Evolutionary conservation across 92 coral and sea anemone genomes (phyloP), one percentile per base, ranked within the genome.

Genomic region (Parazoanthus darwini): DNA sequence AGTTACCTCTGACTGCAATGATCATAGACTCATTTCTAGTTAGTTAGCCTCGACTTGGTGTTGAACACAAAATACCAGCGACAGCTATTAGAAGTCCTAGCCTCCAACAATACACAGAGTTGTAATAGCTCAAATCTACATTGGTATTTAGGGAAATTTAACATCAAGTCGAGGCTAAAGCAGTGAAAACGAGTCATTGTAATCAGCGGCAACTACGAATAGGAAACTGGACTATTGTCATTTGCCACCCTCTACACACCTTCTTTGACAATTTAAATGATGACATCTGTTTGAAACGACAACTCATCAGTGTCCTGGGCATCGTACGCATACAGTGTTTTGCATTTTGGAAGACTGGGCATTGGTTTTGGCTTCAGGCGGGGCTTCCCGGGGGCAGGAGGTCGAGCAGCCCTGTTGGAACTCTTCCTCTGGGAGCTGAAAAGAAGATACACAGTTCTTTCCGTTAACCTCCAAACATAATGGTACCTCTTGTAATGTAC

Each of bases 281-380:
- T 87, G 46, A 92, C 99, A 71, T 94, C 98, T 44, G 99, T 91
- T 44, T 95, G 95, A 68, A 97, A 97, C 22, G 97, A 93, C 92
- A 97, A 82, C 84, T 97, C 99, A 37, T 97, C 99, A 6, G 95
- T 97, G 76, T 97, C 99, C 22, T 96, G 88, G 11, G 99, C 99
- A 48, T 97, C 99, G 44, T 97, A 97, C 10, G 98, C 94, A 77
- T 95, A 97, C 50, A 97, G 90, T 29, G 99, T 94, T 82, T 94
- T 93, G 91, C 99, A 97, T 86, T 88, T 85, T 25, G 99, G 99
- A 7, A 97, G 93, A 65, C 94, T 81, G 13, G 99, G 98, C 23
- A 80, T 73, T 22, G 99, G 98, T 80, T 96, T 94, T 48, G 98
- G 96, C 15, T 94, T 89, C 20, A 94, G 93, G 78, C 86, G 92